Percentiles rank a stretch among this genome's conserved stretches.
Conservation (phyloP, 2,888 invertebrate species). For the Bhutanitis thaidina region DNA sequence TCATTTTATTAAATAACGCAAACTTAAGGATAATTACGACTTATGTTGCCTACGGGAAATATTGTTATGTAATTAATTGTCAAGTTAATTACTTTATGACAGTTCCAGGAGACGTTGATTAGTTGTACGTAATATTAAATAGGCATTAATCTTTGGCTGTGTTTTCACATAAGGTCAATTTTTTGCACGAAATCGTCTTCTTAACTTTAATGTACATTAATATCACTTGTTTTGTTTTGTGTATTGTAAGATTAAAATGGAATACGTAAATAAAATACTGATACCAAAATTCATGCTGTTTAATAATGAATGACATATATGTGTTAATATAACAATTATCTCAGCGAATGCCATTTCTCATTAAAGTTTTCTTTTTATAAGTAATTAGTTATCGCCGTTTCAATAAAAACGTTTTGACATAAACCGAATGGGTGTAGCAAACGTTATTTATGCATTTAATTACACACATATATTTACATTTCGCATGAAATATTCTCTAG, state of each 20-base stretch:
- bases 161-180: slow-evolving; percentile 78
- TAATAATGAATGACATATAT: too few species aligned
- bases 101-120: slow-evolving; percentile 35
- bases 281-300: too few species aligned
- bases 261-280: slow-evolving; percentile 68
- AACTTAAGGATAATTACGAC: too few species aligned
- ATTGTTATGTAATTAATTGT: not conserved
- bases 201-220: slow-evolving; percentile 63
- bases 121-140: slow-evolving; percentile 42
- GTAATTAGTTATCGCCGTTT: too few species aligned
- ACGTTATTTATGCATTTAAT: not conserved
- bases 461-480: not conserved
- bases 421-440: not conserved
- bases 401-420: not conserved
- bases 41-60: too few species aligned
- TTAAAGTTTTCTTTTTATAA: too few species aligned
- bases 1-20: too few species aligned
- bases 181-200: slow-evolving; percentile 74
- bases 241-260: slow-evolving; percentile 65
- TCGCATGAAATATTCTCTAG: not conserved
- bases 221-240: slow-evolving; percentile 54
- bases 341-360: too few species aligned
- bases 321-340: too few species aligned
- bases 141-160: slow-evolving; percentile 76
- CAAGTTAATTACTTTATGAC: not conserved